Evolutionary conservation across 2,888 invertebrate species (phyloP), one percentile per base, ranked within the genome.

Genomic region (Temnothorax unifasciatus): DNA sequence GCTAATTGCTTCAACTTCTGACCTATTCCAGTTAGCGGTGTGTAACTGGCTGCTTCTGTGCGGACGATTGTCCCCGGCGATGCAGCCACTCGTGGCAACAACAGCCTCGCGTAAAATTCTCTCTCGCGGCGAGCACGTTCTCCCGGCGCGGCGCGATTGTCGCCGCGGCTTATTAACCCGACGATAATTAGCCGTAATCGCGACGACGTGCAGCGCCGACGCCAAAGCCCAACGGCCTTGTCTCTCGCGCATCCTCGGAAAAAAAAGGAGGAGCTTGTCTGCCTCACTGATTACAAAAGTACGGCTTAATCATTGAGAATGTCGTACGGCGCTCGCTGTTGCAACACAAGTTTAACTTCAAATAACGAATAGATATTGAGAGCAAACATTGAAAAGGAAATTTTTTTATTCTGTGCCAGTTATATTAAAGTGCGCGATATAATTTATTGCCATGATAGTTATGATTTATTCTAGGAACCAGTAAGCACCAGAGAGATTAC

Each of bases 1-100:
- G 93, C 90, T 93, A 93, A 93, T 93, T 93, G 91, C 93, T 90
- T 91, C 91, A 92, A 92, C 92, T 92, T 93, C 89, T 92, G 91
- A 92, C 92, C 93, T 89, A 88, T 89, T 90, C 88, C 86, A 82
- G 82, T 84, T 85, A 83, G 85, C 73, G 85, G 83, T 81, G 76
- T 88, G 91, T 91, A 91, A 91, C 90, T 86, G 86, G 89, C 85
- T 87, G 87, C 87, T 85, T 77, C 89, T 89, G 79, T 59, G 64
- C 77, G 71, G 85, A 76, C 88, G 86, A 89, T 88, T 88, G 88
- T 88, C 83, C 68, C 63, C 84, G 73, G 38, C 71, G 73, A 71
- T 47, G 81, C 84, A 75, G 81, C 81, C 69, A 34, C 75, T 83
- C 61, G 71, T 71, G 83, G 77, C 50, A 50, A 69, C 63, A 75